These are phyloP conservation scores for Caenorhabditis elegans DNA, from an alignment of 1,140 invertebrate genomes.

Conservation along the genomic window WBcel235 BX284604.4:5361501-5362000, in stretches of 20 bases:
- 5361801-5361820: slow-evolving; percentile 43
- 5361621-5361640: no score
- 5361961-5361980: slow-evolving; percentile 52
- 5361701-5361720: no score
- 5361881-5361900: neutral
- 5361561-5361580: slow-evolving; percentile 59
- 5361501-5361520: slow-evolving; percentile 43
- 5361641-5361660: no score
- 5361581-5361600: slow-evolving; percentile 17
- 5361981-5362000: slow-evolving; percentile 56
- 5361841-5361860: slow-evolving; percentile 44
- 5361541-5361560: slow-evolving; percentile 56
- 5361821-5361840: slow-evolving; percentile 55
- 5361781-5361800: neutral
- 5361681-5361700: no score
- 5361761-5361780: slow-evolving; percentile 50
- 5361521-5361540: slow-evolving; percentile 45
- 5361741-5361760: slow-evolving; percentile 56
- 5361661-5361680: no score
- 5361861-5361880: slow-evolving; percentile 1
- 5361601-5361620: no score
- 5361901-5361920: slow-evolving; percentile 15
- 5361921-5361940: slow-evolving; percentile 50
- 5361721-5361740: slow-evolving; percentile 48
- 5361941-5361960: slow-evolving; percentile 53